These are phyloP conservation scores for Ptilodon capucinus DNA, from an alignment of 2,888 invertebrate genomes.

Conservation along the genomic window DNA sequence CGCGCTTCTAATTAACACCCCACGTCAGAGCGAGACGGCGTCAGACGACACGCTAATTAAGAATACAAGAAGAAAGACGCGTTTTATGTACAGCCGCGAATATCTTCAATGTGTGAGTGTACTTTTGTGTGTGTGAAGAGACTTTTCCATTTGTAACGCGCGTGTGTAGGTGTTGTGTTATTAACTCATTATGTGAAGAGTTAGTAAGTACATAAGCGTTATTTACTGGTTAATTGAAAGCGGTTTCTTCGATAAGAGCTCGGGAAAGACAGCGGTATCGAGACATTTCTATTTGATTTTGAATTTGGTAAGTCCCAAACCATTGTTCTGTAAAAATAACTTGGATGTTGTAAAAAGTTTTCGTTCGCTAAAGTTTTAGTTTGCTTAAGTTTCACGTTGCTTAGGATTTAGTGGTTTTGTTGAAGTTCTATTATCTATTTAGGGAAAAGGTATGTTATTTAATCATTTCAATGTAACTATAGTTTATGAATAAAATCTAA, in stretches of 20 bases:
- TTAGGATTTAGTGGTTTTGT: neutral
- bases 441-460: too few species aligned
- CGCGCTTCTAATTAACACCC: constrained; percentile 74
- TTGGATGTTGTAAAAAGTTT: constrained; percentile 10
- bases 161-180: constrained; percentile 73
- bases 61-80: constrained; percentile 86
- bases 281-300: constrained; percentile 43
- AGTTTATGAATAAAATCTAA: too few species aligned
- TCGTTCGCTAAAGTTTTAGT: constrained; percentile 14
- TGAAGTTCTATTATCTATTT: too few species aligned
- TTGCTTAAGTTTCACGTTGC: constrained; percentile 5
- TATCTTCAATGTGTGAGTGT: constrained; percentile 53
- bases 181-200: constrained; percentile 82
- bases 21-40: constrained; percentile 66
- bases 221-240: constrained; percentile 81
- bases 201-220: constrained; percentile 73
- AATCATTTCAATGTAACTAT: too few species aligned
- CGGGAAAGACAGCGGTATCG: constrained; percentile 63
- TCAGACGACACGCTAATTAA: constrained; percentile 85
- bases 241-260: constrained; percentile 72
- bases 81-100: constrained; percentile 76
- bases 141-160: constrained; percentile 64
- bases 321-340: constrained; percentile 27
- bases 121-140: constrained; percentile 49
- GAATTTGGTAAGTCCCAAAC: constrained; percentile 44